A percentile compares a stretch with the other conserved stretches of the same genome.
These are phyloP conservation scores for Crossocerus cetratus DNA, from an alignment of 2,888 invertebrate genomes.

Conservation along the genomic window DNA sequence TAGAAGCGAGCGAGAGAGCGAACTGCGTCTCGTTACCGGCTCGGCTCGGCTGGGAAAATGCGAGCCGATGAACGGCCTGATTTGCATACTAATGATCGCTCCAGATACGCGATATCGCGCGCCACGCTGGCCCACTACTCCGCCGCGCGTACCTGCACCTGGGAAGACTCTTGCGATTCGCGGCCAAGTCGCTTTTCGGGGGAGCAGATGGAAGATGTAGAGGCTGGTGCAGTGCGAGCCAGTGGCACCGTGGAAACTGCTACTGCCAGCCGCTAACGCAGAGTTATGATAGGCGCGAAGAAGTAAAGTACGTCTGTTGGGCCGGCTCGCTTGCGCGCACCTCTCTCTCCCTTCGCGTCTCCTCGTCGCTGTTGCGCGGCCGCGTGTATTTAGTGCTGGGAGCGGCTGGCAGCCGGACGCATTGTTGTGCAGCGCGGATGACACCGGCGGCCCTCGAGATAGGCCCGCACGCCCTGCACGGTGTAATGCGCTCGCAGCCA, in stretches of 20 bases:
- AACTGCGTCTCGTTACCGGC: background rate
- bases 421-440: conserved; percentile 2
- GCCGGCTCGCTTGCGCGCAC: background rate
- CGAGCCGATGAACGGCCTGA: background rate
- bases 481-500: conserved; percentile 21
- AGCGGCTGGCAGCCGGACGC: conserved; percentile 33
- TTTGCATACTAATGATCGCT: conserved; percentile 3
- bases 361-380: conserved; percentile 40
- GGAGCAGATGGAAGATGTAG: too few relatives aligned
- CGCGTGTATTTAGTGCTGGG: conserved; percentile 26
- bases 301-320: conserved; percentile 45
- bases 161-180: too few relatives aligned
- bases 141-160: too few relatives aligned
- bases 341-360: conserved; percentile 5
- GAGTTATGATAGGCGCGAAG: conserved; percentile 57
- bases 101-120: background rate
- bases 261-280: conserved; percentile 38
- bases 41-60: background rate
- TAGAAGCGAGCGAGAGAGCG: background rate
- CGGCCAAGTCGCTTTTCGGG: too few relatives aligned
- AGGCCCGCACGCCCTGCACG: conserved; percentile 15
- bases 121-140: too few relatives aligned
- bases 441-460: conserved; percentile 11
- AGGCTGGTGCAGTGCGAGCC: too few relatives aligned
- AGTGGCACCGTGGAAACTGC: too few relatives aligned